These are phyloP conservation scores for Hirtodrosophila cameraria DNA, from an alignment of 2,888 invertebrate species.

Conservation along the genomic window DNA sequence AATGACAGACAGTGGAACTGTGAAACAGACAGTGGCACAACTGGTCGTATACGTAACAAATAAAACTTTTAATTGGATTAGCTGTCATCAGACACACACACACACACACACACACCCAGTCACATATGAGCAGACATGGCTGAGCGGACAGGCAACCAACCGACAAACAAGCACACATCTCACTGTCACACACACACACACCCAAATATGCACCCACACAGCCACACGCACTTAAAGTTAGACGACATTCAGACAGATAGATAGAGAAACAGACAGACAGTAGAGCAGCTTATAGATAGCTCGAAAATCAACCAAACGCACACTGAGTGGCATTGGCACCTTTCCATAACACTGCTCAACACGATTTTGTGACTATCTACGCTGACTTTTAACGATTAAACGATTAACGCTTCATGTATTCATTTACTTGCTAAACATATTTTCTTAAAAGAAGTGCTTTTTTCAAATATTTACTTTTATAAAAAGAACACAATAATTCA, in stretches of 20 bases:
- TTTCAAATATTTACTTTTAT: too few species aligned
- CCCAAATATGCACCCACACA: slow-evolving; percentile 21
- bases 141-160: slow-evolving; percentile 53
- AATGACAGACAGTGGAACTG: slow-evolving; percentile 42
- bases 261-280: slow-evolving; percentile 18
- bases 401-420: too few species aligned
- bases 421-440: too few species aligned
- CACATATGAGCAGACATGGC: slow-evolving; percentile 24
- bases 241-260: slow-evolving; percentile 19
- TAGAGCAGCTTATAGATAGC: slow-evolving; percentile 38
- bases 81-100: slow-evolving; percentile 68
- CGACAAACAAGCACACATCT: slow-evolving; percentile 75
- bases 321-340: slow-evolving; percentile 59
- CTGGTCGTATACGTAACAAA: slow-evolving; percentile 70
- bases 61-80: slow-evolving; percentile 83
- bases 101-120: slow-evolving; percentile 27
- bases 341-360: slow-evolving; percentile 73
- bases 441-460: too few species aligned
- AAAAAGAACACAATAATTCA: too few species aligned
- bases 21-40: slow-evolving; percentile 19
- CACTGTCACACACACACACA: slow-evolving; percentile 59
- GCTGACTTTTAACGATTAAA: too few species aligned
- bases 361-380: too few species aligned
- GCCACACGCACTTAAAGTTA: neutral
- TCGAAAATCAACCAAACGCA: slow-evolving; percentile 39